These are phyloP conservation scores for Eilema depressum DNA, from an alignment of 2,888 invertebrate species.

Conservation along the genomic window DNA sequence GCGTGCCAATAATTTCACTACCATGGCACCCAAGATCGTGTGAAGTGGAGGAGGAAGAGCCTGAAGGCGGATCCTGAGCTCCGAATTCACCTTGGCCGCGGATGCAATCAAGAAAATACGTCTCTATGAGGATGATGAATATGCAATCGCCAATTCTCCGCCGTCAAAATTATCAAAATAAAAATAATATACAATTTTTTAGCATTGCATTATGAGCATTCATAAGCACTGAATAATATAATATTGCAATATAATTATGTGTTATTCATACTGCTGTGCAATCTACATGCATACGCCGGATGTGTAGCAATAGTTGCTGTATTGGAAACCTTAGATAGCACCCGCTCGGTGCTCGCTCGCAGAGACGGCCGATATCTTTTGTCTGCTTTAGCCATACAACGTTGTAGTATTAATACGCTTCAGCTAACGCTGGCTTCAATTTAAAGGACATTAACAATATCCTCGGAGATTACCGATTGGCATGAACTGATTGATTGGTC, in stretches of 20 bases:
- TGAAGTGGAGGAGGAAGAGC: too few species aligned
- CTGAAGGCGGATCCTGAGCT: too few species aligned
- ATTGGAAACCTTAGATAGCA: conserved; percentile 35
- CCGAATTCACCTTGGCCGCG: too few species aligned
- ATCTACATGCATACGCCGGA: conserved; percentile 37
- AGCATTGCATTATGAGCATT: neutral
- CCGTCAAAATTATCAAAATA: too few species aligned
- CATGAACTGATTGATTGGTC: too few species aligned
- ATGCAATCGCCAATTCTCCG: too few species aligned
- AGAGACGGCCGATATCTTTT: conserved; percentile 49
- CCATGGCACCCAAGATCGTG: too few species aligned
- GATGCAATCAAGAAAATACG: too few species aligned
- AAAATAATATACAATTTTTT: too few species aligned
- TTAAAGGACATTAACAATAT: conserved; percentile 13
- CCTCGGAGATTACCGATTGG: too few species aligned
- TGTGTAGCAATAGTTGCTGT: conserved; percentile 39
- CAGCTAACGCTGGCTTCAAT: conserved; percentile 32
- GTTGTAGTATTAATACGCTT: neutral
- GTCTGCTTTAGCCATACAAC: conserved; percentile 36
- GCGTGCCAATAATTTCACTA: too few species aligned
- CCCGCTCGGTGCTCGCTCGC: conserved; percentile 17
- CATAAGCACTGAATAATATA: neutral
- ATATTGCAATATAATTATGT: neutral
- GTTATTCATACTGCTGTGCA: conserved; percentile 3
- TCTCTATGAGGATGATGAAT: too few species aligned